These are phyloP conservation scores for Metridium senile DNA, from an alignment of 92 coral and sea anemone species.

Conservation along the genomic window DNA sequence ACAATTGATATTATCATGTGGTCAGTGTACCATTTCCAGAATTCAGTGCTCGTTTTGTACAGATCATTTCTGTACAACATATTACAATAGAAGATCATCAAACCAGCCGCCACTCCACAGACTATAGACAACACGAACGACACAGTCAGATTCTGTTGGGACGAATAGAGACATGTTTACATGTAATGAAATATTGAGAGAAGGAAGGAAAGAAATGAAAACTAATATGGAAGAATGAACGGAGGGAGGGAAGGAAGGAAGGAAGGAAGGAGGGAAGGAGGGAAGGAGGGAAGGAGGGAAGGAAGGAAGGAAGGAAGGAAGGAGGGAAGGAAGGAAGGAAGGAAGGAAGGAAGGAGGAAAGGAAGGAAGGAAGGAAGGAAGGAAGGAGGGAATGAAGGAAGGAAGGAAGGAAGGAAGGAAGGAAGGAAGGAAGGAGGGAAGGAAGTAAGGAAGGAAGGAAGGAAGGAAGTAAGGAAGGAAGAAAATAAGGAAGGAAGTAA, in stretches of 20 bases:
- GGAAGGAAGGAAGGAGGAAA: not conserved
- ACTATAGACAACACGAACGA: constrained; percentile 31
- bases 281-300: not conserved
- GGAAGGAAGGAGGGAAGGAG: not conserved
- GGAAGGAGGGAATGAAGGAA: not conserved
- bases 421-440: not conserved
- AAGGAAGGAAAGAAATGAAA: not conserved
- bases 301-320: not conserved
- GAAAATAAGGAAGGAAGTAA: not conserved
- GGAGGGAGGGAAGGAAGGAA: not conserved
- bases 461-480: not conserved
- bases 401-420: not conserved
- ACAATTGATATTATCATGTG: constrained; percentile 36
- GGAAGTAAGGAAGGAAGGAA: not conserved
- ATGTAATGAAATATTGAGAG: not conserved
- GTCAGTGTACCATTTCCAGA: constrained; percentile 53
- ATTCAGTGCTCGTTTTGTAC: constrained; percentile 35
- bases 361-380: not conserved
- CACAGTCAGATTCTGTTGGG: constrained; percentile 21
- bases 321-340: not conserved
- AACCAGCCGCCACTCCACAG: constrained; percentile 30
- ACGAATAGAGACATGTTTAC: not conserved
- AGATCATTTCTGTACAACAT: constrained; percentile 24
- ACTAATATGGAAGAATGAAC: not conserved
- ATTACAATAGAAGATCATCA: constrained; percentile 39